A percentile compares a stretch with the other conserved stretches of the same genome.
These are phyloP conservation scores for Encarsia formosa DNA, from an alignment of 2,888 invertebrate species.

Conservation along the genomic window DNA sequence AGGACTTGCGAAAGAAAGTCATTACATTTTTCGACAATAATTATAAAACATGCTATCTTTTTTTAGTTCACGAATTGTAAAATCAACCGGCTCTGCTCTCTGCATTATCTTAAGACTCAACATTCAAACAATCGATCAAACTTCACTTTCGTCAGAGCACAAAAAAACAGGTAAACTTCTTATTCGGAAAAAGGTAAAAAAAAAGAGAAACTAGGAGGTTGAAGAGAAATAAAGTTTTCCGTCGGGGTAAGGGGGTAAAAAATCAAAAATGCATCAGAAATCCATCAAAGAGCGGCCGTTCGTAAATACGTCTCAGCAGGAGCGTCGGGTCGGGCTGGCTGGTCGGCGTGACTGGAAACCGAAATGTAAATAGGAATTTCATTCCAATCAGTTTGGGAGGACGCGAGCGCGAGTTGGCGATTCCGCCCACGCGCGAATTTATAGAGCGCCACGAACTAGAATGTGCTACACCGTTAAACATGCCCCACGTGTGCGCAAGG, in stretches of 20 bases:
- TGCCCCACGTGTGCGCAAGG: conserved; percentile 8
- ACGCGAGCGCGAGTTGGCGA: conserved; percentile 11
- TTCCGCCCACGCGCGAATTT: conserved; percentile 29
- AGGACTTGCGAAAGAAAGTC: too few relatives aligned
- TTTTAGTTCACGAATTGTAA: too few relatives aligned
- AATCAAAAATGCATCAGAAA: conserved; percentile 28
- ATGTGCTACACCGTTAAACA: conserved; percentile 29
- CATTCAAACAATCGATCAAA: too few relatives aligned
- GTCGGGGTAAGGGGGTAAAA: not conserved
- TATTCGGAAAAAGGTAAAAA: too few relatives aligned
- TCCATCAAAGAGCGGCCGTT: conserved; percentile 26
- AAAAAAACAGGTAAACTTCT: too few relatives aligned
- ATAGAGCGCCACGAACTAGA: conserved; percentile 28
- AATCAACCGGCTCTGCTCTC: too few relatives aligned
- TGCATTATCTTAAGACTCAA: too few relatives aligned
- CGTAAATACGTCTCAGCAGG: conserved; percentile 23
- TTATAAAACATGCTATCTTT: too few relatives aligned
- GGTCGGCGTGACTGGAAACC: conserved; percentile 24
- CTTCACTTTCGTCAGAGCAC: too few relatives aligned
- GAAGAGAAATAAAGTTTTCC: not conserved
- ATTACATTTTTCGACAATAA: too few relatives aligned
- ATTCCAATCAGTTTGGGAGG: conserved; percentile 27
- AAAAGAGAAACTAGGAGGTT: not conserved
- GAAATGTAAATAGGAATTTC: conserved; percentile 28
- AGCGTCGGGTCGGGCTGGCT: not conserved